Evolutionary conservation across 2,113 vertebrate species (phyloP), one percentile per base, ranked within the genome.

Genomic region (Clupea harengus): DNA sequence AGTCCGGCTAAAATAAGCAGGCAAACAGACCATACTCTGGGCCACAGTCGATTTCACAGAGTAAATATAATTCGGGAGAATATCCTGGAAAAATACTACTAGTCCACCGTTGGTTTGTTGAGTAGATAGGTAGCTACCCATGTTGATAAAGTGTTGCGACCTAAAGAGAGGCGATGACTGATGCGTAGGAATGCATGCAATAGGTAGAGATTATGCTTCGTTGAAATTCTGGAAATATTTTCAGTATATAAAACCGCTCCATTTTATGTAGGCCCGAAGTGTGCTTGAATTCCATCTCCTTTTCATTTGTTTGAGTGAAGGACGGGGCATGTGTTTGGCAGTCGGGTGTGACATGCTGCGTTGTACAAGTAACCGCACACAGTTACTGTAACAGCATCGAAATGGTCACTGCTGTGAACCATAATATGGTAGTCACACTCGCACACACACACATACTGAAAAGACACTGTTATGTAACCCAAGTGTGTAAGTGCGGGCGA

Each of bases 361-460:
- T 32, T 87, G 83, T 80, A 89, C 47, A 89, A 88, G 81, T 88
- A 83, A 45, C 86, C 83, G 88, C 90, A 91, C 92, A 87, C 86
- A 82, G 89, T 88, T 87, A 86, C 87, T 86, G 88, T 89, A 86
- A 86, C 87, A 82, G 78, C 90, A 49, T 49, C 60, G 86, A 88
- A 85, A 85, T 80, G 92, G 85, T 89, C 90, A 89, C 82, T 45
- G 87, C 83, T 86, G 83, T 88, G 89, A 88, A 91, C 89, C 88
- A 91, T 52, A 92, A 91, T 92, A 83, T 90, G 92, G 92, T 90
- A 91, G 92, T 92, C 92, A 93, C 92, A 92, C 67, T 92, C 92
- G 93, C 92, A 92, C 67, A 92, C 92, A 92, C 93, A 49, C 47
- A 67, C 72, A 84, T 91, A 89, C 50, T 86, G 87, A 81, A 81